phyloP scores from a whole-genome alignment of 2,888 invertebrate genomes.

The Melieria picta region DNA sequence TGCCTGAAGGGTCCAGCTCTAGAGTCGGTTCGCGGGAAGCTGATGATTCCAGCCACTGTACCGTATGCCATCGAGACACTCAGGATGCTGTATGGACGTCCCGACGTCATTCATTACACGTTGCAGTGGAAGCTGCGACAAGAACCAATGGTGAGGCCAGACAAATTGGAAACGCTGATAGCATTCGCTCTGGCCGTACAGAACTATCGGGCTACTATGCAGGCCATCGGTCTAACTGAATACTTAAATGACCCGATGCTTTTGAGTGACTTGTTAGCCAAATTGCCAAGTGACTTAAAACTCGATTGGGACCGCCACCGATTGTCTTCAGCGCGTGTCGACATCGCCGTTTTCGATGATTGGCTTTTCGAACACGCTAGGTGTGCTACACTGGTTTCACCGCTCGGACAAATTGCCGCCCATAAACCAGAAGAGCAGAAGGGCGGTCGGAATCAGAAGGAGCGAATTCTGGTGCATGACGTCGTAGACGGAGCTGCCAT shows the following conservation, averaged over 20 bases:
- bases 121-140: slow-evolving; percentile 6
- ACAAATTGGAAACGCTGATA: slow-evolving; percentile 9
- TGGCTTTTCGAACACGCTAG: slow-evolving; percentile 6
- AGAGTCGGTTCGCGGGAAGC: slow-evolving; percentile 34
- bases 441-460: background rate
- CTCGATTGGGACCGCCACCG: slow-evolving; percentile 1
- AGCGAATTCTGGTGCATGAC: background rate
- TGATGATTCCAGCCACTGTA: slow-evolving; percentile 38
- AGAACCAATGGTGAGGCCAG: background rate
- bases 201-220: slow-evolving; percentile 8
- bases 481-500: background rate
- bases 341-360: background rate
- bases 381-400: slow-evolving; percentile 7
- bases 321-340: background rate
- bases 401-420: background rate
- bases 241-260: slow-evolving; percentile 12
- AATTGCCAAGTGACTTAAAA: background rate
- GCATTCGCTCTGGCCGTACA: background rate
- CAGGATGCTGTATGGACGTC: slow-evolving; percentile 36
- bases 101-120: slow-evolving; percentile 18
- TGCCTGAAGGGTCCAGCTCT: slow-evolving; percentile 30
- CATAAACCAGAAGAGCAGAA: background rate
- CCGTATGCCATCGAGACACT: slow-evolving; percentile 32
- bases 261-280: background rate
- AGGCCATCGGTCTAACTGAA: background rate